Conservation (phyloP, 2,888 invertebrate species). For the Drosophila buzzatii region DNA sequence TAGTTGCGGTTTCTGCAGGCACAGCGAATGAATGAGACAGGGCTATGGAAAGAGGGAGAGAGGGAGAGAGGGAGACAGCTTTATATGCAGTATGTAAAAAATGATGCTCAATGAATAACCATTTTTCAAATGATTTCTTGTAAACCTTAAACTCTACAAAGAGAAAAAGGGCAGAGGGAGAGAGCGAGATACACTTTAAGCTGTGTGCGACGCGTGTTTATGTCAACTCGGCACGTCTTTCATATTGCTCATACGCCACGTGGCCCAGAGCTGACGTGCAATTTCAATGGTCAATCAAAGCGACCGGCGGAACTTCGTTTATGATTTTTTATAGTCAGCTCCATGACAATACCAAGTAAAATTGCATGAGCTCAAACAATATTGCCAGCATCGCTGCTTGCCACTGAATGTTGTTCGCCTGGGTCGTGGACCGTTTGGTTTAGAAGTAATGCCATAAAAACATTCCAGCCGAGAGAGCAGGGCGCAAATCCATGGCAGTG, state of each 20-base stretch:
- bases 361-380: conserved; percentile 67
- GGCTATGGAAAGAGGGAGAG: background rate
- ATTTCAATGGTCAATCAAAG: conserved; percentile 79
- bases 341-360: conserved; percentile 68
- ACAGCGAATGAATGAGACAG: background rate
- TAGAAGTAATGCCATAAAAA: conserved; percentile 17
- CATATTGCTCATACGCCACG: conserved; percentile 73
- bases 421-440: background rate
- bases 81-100: background rate
- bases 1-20: conserved; percentile 12
- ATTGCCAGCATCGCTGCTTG: conserved; percentile 54
- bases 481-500: conserved; percentile 48
- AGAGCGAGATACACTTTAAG: background rate
- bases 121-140: conserved; percentile 1
- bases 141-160: conserved; percentile 8
- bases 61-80: background rate
- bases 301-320: conserved; percentile 52
- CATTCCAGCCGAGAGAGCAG: conserved; percentile 12
- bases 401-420: conserved; percentile 10
- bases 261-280: conserved; percentile 62
- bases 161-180: too few species aligned
- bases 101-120: background rate
- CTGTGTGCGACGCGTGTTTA: conserved; percentile 9
- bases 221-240: conserved; percentile 53
- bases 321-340: conserved; percentile 47